Evolutionary conservation across 2,113 vertebrate genomes (phyloP).

Genomic region (Lycaon pictus): DNA sequence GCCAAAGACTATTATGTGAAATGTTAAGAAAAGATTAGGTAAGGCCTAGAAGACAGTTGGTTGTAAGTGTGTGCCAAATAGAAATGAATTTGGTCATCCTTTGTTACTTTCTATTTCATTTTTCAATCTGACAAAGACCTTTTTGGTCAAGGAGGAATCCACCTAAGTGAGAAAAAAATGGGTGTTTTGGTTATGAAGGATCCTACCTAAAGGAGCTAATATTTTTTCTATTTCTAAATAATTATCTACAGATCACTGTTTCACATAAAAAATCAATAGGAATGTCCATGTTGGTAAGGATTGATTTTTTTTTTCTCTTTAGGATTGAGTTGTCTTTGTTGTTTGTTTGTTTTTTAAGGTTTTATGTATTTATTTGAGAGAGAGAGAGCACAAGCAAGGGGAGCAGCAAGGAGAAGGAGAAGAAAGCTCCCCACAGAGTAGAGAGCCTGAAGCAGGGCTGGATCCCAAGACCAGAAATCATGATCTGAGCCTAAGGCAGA

Average conservation of each 20-base stretch:
- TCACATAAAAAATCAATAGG: not conserved
- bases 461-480: not conserved
- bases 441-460: not conserved
- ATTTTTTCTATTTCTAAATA: not conserved
- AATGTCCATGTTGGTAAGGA: not conserved
- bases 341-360: not conserved
- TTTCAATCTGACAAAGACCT: not conserved
- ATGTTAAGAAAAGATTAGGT: not conserved
- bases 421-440: not conserved
- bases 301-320: not conserved
- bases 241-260: not conserved
- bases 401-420: not conserved
- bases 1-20: slow-evolving; percentile 34
- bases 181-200: not conserved
- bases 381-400: not conserved
- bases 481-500: not conserved
- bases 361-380: not conserved
- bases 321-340: not conserved
- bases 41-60: not conserved
- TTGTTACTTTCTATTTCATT: slow-evolving; percentile 13
- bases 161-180: not conserved
- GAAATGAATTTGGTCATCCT: not conserved
- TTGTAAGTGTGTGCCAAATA: slow-evolving; percentile 10
- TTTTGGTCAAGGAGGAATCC: not conserved
- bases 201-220: not conserved